phyloP scores from a whole-genome alignment of 2,888 invertebrate species.

The Tribolium freemani region DNA sequence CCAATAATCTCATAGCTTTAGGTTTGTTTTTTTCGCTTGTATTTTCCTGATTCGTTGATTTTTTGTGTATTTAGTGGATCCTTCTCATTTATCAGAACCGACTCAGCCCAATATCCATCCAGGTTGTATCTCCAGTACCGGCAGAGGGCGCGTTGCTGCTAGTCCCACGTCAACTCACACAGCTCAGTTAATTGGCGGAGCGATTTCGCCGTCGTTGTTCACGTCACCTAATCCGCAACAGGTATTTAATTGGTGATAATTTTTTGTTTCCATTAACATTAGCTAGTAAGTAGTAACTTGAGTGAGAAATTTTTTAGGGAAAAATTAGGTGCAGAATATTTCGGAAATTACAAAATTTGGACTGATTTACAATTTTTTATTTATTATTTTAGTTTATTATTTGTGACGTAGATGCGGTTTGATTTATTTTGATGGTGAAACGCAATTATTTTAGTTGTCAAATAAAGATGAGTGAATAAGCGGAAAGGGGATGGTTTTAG shows the following conservation, averaged over 20 bases:
- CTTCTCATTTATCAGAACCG: conserved; percentile 65
- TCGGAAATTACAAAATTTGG: neutral
- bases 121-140: conserved; percentile 75
- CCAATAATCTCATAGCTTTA: conserved; percentile 68
- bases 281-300: neutral
- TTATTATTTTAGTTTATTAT: neutral
- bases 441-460: neutral
- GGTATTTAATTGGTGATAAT: conserved; percentile 46
- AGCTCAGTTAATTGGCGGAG: conserved; percentile 77
- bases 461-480: neutral
- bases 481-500: neutral
- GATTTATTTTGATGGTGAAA: neutral
- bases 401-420: neutral
- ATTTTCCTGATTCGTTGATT: conserved; percentile 4
- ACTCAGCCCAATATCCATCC: conserved; percentile 76
- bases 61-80: conserved; percentile 55
- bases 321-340: neutral
- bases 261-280: neutral
- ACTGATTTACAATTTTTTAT: no score
- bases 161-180: conserved; percentile 76
- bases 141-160: conserved; percentile 72
- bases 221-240: conserved; percentile 64
- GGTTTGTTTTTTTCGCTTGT: conserved; percentile 50
- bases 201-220: conserved; percentile 79
- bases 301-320: neutral